A percentile compares a stretch with the other conserved stretches of the same genome.
phyloP scores from a whole-genome alignment of 1,140 invertebrate genomes.

The Bicyclus anynana region DNA sequence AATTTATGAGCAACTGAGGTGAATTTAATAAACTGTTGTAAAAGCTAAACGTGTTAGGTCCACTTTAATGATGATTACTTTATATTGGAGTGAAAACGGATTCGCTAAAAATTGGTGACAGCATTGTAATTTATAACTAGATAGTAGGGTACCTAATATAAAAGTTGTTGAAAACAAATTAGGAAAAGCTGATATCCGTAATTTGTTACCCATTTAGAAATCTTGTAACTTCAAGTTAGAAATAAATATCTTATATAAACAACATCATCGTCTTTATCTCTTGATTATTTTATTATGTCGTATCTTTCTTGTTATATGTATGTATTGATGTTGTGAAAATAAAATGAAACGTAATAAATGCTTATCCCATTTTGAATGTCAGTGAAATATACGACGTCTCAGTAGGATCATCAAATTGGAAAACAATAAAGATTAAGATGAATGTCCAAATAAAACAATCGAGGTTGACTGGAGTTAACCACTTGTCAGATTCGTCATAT shows the following conservation, averaged over 20 bases:
- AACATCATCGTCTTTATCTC: too few species aligned
- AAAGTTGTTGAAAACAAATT: too few species aligned
- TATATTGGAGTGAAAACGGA: constrained; percentile 8
- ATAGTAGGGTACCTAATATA: too few species aligned
- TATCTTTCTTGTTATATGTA: too few species aligned
- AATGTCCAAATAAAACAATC: constrained; percentile 18
- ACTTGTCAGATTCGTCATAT: constrained; percentile 13
- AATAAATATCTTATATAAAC: too few species aligned
- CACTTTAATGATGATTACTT: constrained; percentile 1
- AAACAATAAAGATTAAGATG: constrained; percentile 20
- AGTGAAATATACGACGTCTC: background rate
- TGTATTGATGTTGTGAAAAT: background rate
- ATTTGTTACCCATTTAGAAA: too few species aligned
- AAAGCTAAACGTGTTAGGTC: background rate
- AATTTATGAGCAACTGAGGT: constrained; percentile 7
- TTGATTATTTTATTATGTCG: too few species aligned
- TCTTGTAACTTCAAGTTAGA: too few species aligned
- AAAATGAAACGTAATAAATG: background rate
- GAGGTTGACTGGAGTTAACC: constrained; percentile 6
- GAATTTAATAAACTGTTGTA: constrained; percentile 12
- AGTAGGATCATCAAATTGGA: constrained; percentile 7
- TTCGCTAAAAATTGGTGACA: background rate
- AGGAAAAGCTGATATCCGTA: too few species aligned
- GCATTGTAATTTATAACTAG: background rate
- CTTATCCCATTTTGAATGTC: background rate